A percentile compares a stretch with the other conserved stretches of the same genome.
These are phyloP conservation scores for Epinephelus coioides DNA, from an alignment of 2,797 vertebrate genomes.

Conservation along the genomic window DNA sequence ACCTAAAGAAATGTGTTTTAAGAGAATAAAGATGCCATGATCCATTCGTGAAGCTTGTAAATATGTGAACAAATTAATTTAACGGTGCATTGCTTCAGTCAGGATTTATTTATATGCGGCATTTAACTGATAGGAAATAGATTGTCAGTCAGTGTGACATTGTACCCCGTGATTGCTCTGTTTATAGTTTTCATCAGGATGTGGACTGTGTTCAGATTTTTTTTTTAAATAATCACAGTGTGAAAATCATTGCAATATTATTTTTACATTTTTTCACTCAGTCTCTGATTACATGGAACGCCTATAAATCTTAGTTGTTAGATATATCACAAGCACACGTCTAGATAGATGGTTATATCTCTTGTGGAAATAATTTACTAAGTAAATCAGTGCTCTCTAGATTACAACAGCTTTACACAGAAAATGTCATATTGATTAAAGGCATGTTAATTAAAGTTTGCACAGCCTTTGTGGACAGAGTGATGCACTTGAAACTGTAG, in stretches of 20 bases:
- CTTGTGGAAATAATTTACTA: constrained; percentile 6
- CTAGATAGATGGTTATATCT: constrained; percentile 2
- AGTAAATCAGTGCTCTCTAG: constrained; percentile 30
- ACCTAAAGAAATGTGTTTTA: constrained; percentile 37
- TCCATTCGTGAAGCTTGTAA: background rate
- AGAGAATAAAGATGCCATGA: constrained; percentile 13
- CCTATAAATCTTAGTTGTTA: background rate
- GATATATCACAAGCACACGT: background rate
- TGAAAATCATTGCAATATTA: background rate
- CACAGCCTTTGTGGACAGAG: constrained; percentile 50
- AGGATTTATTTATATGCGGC: background rate
- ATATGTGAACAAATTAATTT: background rate
- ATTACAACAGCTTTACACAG: constrained; percentile 23
- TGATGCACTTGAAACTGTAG: constrained; percentile 75
- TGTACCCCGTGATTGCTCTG: background rate
- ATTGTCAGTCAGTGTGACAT: background rate
- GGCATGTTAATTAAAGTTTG: constrained; percentile 72
- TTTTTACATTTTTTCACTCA: background rate
- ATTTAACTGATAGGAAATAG: background rate
- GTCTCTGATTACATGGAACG: background rate
- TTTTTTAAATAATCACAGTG: background rate
- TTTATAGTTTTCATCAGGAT: background rate
- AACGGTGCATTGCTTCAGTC: background rate
- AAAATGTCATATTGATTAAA: constrained; percentile 67
- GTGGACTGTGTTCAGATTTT: constrained; percentile 14